Percentiles rank a stretch among this genome's conserved stretches.
These are phyloP conservation scores for Zaprionus camerounensis DNA, from an alignment of 1,140 invertebrate genomes.

Conservation along the genomic window DNA sequence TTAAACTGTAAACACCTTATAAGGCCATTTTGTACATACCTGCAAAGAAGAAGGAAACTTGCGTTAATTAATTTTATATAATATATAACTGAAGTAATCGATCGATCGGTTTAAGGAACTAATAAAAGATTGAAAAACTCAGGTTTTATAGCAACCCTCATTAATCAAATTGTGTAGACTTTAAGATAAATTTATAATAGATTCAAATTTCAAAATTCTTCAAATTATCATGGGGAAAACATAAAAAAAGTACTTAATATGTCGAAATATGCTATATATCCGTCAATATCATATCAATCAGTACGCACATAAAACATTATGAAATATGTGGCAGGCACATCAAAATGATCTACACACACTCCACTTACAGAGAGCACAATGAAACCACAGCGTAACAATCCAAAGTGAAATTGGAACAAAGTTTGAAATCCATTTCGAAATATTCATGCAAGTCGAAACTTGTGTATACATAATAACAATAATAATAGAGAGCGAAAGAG, in stretches of 20 bases:
- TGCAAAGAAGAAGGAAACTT: slow-evolving; percentile 45
- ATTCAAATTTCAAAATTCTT: not conserved
- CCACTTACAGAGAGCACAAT: slow-evolving; percentile 5
- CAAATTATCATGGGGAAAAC: not conserved
- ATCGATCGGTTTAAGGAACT: not conserved
- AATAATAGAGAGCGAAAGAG: slow-evolving; percentile 26
- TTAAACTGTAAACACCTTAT: slow-evolving; percentile 27
- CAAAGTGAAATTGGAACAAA: slow-evolving; percentile 78
- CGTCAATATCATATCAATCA: slow-evolving; percentile 26
- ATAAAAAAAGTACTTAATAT: slow-evolving; percentile 7
- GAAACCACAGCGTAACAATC: slow-evolving; percentile 21
- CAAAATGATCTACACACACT: slow-evolving; percentile 15
- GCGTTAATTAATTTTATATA: slow-evolving; percentile 38
- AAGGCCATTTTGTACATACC: slow-evolving; percentile 56
- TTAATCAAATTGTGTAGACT: not conserved
- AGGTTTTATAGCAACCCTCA: not conserved
- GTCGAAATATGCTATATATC: slow-evolving; percentile 15
- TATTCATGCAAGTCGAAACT: slow-evolving; percentile 58
- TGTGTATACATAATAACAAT: slow-evolving; percentile 17
- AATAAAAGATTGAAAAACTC: not conserved
- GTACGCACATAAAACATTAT: slow-evolving; percentile 11
- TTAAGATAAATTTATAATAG: not conserved
- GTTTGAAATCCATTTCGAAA: slow-evolving; percentile 77
- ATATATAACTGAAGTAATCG: slow-evolving; percentile 1
- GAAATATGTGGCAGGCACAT: slow-evolving; percentile 14